These are phyloP conservation scores for Eurois occulta DNA, from an alignment of 2,888 invertebrate species.

Conservation along the genomic window DNA sequence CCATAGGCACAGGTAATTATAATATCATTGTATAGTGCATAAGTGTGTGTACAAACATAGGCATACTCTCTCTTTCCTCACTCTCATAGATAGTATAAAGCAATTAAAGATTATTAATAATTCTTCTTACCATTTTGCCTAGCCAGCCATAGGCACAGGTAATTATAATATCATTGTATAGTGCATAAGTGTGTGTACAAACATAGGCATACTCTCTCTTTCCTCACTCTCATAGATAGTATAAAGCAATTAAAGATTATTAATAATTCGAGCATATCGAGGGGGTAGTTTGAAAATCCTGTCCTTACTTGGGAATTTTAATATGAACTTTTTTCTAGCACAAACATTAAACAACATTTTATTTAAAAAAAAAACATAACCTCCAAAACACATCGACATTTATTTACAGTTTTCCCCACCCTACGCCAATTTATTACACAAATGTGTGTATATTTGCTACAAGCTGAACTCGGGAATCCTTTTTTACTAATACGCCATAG, in stretches of 20 bases:
- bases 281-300: background rate
- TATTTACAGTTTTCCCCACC: slow-evolving; percentile 34
- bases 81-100: background rate
- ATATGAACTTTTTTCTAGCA: background rate
- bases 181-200: background rate
- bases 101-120: background rate
- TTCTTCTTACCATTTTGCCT: background rate
- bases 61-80: background rate
- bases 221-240: background rate
- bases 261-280: background rate
- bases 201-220: background rate
- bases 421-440: slow-evolving; percentile 74
- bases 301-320: background rate
- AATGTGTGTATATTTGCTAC: slow-evolving; percentile 72
- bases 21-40: background rate
- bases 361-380: background rate
- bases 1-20: too few species aligned
- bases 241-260: background rate
- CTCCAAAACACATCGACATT: slow-evolving; percentile 49
- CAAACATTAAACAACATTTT: background rate
- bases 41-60: background rate
- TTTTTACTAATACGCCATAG: slow-evolving; percentile 70
- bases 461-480: slow-evolving; percentile 65
- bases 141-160: too few species aligned
- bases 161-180: background rate